Evolutionary conservation across 1,140 invertebrate genomes (phyloP).

Genomic region (Spodoptera litura): DNA sequence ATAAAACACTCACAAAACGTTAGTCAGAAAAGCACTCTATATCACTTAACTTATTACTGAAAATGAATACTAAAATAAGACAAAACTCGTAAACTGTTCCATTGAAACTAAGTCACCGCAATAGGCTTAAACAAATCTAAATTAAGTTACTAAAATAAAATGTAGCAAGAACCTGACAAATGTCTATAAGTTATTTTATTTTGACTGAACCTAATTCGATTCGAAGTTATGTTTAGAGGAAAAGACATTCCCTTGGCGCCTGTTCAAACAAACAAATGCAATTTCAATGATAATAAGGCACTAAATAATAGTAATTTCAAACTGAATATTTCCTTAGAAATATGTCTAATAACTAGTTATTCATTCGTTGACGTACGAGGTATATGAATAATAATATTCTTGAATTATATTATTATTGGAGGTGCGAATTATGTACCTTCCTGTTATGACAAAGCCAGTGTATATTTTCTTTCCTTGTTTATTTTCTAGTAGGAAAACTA

Average conservation of each 20-base stretch:
- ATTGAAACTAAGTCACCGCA: background rate
- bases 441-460: no score
- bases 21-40: background rate
- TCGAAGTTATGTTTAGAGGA: background rate
- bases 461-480: no score
- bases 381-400: slow-evolving; percentile 43
- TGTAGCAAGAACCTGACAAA: background rate
- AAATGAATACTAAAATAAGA: slow-evolving; percentile 19
- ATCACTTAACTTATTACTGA: background rate
- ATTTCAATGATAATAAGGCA: slow-evolving; percentile 46
- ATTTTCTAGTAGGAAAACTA: no score
- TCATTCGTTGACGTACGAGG: slow-evolving; percentile 7
- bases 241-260: slow-evolving; percentile 27
- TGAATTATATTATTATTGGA: slow-evolving; percentile 32
- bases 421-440: slow-evolving; percentile 13
- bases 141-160: slow-evolving; percentile 40
- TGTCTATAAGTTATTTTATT: slow-evolving; percentile 6
- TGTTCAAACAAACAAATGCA: slow-evolving; percentile 39
- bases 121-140: background rate
- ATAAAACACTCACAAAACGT: background rate
- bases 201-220: slow-evolving; percentile 9
- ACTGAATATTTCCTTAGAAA: slow-evolving; percentile 45
- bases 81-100: background rate
- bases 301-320: slow-evolving; percentile 52
- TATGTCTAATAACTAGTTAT: slow-evolving; percentile 41